phyloP scores from a whole-genome alignment of 2,113 vertebrate genomes.

The Perca flavescens region DNA sequence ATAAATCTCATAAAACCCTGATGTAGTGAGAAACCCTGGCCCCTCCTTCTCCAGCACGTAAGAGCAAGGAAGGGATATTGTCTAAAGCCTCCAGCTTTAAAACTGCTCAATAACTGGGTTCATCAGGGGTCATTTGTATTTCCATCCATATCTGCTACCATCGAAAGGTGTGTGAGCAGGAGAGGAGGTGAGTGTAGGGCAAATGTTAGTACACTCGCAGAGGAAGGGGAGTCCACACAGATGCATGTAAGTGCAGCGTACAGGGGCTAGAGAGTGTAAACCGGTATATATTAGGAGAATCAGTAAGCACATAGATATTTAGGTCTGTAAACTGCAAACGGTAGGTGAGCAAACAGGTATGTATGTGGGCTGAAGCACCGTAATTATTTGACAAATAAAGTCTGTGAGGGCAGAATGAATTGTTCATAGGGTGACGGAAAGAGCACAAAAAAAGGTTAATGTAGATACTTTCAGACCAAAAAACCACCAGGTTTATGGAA shows the following conservation, averaged over 20 bases:
- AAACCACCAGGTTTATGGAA: slow-evolving; percentile 12
- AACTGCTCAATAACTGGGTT: slow-evolving; percentile 82
- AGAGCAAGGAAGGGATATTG: slow-evolving; percentile 73
- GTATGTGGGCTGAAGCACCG: slow-evolving; percentile 36
- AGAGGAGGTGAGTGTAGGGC: slow-evolving; percentile 68
- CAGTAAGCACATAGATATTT: slow-evolving; percentile 43
- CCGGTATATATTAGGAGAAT: slow-evolving; percentile 50
- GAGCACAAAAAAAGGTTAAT: slow-evolving; percentile 36
- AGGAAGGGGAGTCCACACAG: slow-evolving; percentile 56
- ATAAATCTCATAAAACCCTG: slow-evolving; percentile 79
- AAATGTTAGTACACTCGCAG: slow-evolving; percentile 59
- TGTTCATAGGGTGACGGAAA: slow-evolving; percentile 45
- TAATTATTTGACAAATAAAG: slow-evolving; percentile 63
- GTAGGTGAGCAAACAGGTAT: slow-evolving; percentile 49
- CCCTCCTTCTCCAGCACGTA: slow-evolving; percentile 46
- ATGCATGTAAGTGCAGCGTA: slow-evolving; percentile 47
- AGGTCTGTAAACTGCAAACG: slow-evolving; percentile 54
- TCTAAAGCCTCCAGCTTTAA: slow-evolving; percentile 80
- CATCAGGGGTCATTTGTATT: slow-evolving; percentile 80
- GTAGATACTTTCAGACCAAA: slow-evolving; percentile 32
- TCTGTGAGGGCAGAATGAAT: slow-evolving; percentile 40
- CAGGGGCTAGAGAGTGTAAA: slow-evolving; percentile 52
- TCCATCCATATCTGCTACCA: slow-evolving; percentile 84
- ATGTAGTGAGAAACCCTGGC: slow-evolving; percentile 67
- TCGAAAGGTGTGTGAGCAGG: slow-evolving; percentile 62